Percentiles rank a stretch among this genome's conserved stretches.
Conservation (phyloP, 2,113 vertebrate genomes). For the Ictalurus punctatus region DNA sequence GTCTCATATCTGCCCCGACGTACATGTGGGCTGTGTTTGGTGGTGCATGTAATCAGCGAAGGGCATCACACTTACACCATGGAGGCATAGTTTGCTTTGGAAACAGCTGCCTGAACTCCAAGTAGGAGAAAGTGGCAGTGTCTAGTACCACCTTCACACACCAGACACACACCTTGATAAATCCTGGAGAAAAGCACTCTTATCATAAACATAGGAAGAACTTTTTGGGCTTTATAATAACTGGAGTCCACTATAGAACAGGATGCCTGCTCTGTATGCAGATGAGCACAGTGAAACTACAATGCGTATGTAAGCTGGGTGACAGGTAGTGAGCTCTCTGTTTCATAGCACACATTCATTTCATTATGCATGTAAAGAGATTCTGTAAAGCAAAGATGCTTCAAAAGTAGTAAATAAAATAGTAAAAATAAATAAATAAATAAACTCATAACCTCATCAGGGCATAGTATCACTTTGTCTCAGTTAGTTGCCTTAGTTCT, state of each 20-base stretch:
- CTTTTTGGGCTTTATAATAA: neutral
- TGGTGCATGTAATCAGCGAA: slow-evolving; percentile 15
- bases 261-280: neutral
- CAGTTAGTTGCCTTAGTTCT: neutral
- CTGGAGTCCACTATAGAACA: neutral
- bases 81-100: slow-evolving; percentile 7
- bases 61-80: neutral
- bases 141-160: slow-evolving; percentile 9
- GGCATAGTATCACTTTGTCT: neutral
- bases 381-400: neutral
- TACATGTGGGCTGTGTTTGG: slow-evolving; percentile 29
- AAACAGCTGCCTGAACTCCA: slow-evolving; percentile 11
- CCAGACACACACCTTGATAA: neutral
- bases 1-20: slow-evolving; percentile 17
- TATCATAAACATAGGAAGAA: neutral
- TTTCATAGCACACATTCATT: neutral
- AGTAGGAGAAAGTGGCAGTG: slow-evolving; percentile 18
- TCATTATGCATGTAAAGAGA: neutral
- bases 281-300: neutral
- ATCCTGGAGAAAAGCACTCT: neutral
- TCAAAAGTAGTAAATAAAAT: neutral
- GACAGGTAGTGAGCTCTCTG: neutral
- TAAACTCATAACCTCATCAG: neutral
- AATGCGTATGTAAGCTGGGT: neutral
- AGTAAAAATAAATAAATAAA: neutral